These are phyloP conservation scores for Sphaeridia pumilis DNA, from an alignment of 2,888 invertebrate species.

Conservation along the genomic window DNA sequence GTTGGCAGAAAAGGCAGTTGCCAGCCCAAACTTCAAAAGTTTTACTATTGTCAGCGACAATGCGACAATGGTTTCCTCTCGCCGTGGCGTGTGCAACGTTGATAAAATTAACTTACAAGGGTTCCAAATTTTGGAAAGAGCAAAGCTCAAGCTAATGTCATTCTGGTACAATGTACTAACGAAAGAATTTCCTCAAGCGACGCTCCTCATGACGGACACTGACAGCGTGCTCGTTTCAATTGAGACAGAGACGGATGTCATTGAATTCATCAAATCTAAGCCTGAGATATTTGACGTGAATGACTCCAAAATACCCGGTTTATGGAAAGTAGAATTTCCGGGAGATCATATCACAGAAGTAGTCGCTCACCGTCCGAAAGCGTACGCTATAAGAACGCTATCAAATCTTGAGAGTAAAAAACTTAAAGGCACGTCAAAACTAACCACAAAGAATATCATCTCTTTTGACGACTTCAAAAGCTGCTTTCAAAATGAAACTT, in stretches of 20 bases:
- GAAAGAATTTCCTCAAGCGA: neutral
- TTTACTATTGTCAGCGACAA: neutral
- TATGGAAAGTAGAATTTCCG: neutral
- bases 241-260: neutral
- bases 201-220: neutral
- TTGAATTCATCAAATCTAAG: neutral
- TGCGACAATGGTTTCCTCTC: neutral
- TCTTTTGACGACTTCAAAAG: neutral
- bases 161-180: neutral
- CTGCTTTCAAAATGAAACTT: neutral
- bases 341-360: neutral
- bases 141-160: neutral
- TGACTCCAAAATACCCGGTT: neutral
- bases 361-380: neutral
- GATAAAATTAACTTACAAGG: neutral
- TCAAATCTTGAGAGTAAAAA: neutral
- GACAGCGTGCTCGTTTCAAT: neutral
- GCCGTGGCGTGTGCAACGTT: neutral
- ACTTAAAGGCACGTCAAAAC: neutral
- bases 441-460: neutral
- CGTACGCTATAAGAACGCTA: neutral
- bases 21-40: neutral
- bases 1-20: neutral
- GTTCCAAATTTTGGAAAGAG: neutral
- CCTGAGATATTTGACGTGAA: neutral